Evolutionary conservation across 2,797 vertebrate genomes (phyloP), one percentile per base, ranked within the genome.

Genomic region (Delichon dasypus): DNA sequence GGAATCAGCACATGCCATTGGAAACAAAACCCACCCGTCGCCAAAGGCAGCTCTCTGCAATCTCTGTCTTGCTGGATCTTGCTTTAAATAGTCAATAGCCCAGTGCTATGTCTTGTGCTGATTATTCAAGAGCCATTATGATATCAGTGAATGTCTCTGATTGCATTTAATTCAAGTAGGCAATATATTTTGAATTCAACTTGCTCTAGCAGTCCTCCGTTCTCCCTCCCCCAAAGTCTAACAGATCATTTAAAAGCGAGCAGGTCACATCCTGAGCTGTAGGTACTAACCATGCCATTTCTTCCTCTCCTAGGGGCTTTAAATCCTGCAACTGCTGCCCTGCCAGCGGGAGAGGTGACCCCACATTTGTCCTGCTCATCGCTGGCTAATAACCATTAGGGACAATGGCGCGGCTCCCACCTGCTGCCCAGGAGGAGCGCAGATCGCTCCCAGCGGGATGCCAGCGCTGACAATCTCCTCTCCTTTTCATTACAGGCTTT

Each of bases 331-430:
- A 97, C 97, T 97, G 96, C 97, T 98, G 98, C 98, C 99, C 98
- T 98, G 97, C 97, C 96, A 96, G 98, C 97, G 8, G 98, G 98
- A 97, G 96, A 96, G 95, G 92, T 97, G 98, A 98, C 98, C 98
- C 85, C 96, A 96, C 97, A 97, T 98, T 98, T 98, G 98, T 98
- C 98, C 98, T 98, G 98, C 97, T 98, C 98, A 98, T 98, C 97
- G 98, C 97, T 97, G 98, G 98, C 96, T 98, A 98, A 98, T 98
- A 98, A 98, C 98, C 98, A 98, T 97, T 98, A 98, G 97, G 97
- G 98, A 97, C 97, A 98, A 97, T 97, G 98, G 90, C 91, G 85
- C 91, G 92, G 97, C 97, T 98, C 98, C 98, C 99, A 99, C 99
- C 98, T 99, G 99, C 98, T 98, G 97, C 98, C 98, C 97, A 94